Evolutionary conservation across 2,797 vertebrate genomes (phyloP).

Genomic region (Neomorphus geoffroyi): DNA sequence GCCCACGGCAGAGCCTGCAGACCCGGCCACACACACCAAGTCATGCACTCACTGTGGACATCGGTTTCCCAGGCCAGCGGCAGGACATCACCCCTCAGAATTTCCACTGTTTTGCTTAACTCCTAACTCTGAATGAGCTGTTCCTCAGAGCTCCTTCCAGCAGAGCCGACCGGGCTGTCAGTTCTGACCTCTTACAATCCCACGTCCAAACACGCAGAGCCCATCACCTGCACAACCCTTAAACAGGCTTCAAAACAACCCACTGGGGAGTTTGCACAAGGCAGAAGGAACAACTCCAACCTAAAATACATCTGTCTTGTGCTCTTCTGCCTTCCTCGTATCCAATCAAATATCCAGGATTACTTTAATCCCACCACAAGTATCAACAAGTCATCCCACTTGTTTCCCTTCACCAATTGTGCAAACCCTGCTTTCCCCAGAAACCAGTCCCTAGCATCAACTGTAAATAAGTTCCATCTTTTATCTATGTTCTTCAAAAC

Average conservation of each 20-base stretch:
- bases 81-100: rapidly evolving
- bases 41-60: rapidly evolving
- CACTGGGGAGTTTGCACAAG: not conserved
- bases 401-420: not conserved
- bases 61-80: rapidly evolving
- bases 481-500: not conserved
- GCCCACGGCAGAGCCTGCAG: rapidly evolving
- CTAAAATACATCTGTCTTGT: not conserved
- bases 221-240: not conserved
- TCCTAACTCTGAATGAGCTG: not conserved
- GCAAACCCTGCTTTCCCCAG: not conserved
- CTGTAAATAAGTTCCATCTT: not conserved
- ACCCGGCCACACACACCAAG: not conserved
- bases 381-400: not conserved
- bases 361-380: not conserved
- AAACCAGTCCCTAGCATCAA: not conserved
- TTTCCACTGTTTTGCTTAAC: not conserved
- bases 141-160: not conserved
- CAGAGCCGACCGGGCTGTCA: too few species aligned
- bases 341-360: not conserved
- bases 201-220: not conserved
- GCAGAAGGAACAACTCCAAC: not conserved
- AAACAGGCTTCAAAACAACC: not conserved
- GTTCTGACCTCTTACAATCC: not conserved
- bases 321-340: not conserved